Evolutionary conservation across 2,888 invertebrate genomes (phyloP).

Genomic region (Eucera pruinosa): DNA sequence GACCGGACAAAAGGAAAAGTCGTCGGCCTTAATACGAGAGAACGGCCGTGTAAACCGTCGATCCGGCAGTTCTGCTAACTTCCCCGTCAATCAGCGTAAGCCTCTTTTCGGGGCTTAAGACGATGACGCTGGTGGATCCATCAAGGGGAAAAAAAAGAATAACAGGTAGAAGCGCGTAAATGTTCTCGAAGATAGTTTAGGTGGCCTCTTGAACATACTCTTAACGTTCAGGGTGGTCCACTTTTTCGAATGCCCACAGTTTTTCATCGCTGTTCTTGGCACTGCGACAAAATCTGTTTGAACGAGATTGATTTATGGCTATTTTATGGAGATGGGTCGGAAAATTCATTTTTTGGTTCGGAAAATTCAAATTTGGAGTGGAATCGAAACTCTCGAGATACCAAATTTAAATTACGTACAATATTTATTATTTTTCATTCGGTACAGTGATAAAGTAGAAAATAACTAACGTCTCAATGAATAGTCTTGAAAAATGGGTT

Average conservation of each 20-base stretch:
- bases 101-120: slow-evolving; percentile 72
- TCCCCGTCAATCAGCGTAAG: slow-evolving; percentile 76
- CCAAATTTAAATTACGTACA: no score
- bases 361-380: no score
- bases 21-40: slow-evolving; percentile 67
- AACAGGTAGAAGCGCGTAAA: slow-evolving; percentile 35
- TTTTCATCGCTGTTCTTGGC: not conserved
- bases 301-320: not conserved
- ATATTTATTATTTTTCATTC: no score
- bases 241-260: not conserved
- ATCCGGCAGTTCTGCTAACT: slow-evolving; percentile 67
- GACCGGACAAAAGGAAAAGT: slow-evolving; percentile 46
- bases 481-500: no score
- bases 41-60: slow-evolving; percentile 72
- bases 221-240: slow-evolving; percentile 49
- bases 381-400: no score
- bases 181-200: slow-evolving; percentile 42
- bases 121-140: slow-evolving; percentile 42
- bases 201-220: no score
- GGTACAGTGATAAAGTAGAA: no score
- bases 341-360: no score
- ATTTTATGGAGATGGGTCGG: not conserved
- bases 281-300: not conserved
- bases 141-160: slow-evolving; percentile 40
- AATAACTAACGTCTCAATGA: no score